phyloP scores from a whole-genome alignment of 2,113 vertebrate genomes.

The Cephalopholis sonnerati region DNA sequence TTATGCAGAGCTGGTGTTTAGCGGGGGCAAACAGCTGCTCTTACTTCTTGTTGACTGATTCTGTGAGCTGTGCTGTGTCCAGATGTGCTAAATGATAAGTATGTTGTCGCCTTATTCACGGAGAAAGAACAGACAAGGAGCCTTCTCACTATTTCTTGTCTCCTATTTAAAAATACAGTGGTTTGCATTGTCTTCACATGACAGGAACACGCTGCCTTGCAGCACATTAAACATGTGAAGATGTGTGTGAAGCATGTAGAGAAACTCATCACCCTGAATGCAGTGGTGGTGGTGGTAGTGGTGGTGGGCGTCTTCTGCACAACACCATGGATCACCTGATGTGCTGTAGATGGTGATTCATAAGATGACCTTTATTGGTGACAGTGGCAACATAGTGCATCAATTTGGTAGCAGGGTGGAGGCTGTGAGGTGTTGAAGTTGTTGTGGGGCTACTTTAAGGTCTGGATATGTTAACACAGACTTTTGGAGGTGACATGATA shows the following conservation, averaged over 20 bases:
- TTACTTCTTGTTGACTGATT: slow-evolving; percentile 14
- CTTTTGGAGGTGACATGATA: not conserved
- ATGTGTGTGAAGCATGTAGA: not conserved
- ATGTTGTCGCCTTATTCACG: not conserved
- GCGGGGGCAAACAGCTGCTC: slow-evolving; percentile 16
- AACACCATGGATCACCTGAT: slow-evolving; percentile 38
- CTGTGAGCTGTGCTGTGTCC: not conserved
- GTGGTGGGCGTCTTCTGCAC: slow-evolving; percentile 15
- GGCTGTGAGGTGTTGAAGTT: not conserved
- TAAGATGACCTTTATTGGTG: slow-evolving; percentile 24
- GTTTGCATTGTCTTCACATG: not conserved
- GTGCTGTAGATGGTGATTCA: slow-evolving; percentile 21
- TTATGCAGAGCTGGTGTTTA: slow-evolving; percentile 19
- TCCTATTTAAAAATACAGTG: not conserved
- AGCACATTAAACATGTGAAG: not conserved
- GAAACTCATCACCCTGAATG: not conserved
- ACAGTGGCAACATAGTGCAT: slow-evolving; percentile 16
- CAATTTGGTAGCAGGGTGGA: slow-evolving; percentile 12
- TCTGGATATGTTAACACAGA: not conserved
- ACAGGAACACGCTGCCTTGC: not conserved
- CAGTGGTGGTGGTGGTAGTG: not conserved
- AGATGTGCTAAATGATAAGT: slow-evolving; percentile 10
- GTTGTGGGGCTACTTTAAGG: not conserved
- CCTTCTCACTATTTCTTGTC: slow-evolving; percentile 12
- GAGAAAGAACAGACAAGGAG: not conserved